Evolutionary conservation across 2,113 vertebrate species (phyloP).

Genomic region (Lontra canadensis): DNA sequence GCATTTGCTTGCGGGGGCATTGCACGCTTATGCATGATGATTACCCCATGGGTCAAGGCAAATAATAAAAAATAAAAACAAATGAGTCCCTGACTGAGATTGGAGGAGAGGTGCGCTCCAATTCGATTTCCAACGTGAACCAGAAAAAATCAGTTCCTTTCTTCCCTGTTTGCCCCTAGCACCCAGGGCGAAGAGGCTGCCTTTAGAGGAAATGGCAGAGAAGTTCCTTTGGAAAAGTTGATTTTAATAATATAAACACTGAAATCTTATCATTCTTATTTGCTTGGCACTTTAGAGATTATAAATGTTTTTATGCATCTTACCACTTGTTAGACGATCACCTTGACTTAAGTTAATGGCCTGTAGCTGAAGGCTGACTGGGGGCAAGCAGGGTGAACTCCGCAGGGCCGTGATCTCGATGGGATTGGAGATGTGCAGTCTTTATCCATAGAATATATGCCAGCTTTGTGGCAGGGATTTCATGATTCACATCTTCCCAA

Average conservation of each 20-base stretch:
- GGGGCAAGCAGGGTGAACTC: background rate
- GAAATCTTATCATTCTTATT: conserved; percentile 35
- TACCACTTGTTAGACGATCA: background rate
- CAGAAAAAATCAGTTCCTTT: background rate
- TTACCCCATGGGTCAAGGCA: conserved; percentile 18
- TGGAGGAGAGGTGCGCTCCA: background rate
- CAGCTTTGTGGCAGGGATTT: conserved; percentile 5
- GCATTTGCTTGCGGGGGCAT: background rate
- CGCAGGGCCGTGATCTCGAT: background rate
- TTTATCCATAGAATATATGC: background rate
- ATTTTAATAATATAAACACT: conserved; percentile 40
- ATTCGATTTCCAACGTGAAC: background rate
- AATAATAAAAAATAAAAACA: conserved; percentile 14
- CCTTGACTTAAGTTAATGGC: background rate
- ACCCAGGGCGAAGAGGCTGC: background rate
- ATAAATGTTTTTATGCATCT: conserved; percentile 20
- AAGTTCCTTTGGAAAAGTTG: conserved; percentile 20
- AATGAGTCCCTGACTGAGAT: background rate
- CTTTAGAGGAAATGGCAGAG: conserved; percentile 25
- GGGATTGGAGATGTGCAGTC: background rate
- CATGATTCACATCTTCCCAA: background rate
- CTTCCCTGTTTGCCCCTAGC: background rate
- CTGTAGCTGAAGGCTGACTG: background rate
- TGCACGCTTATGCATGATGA: background rate
- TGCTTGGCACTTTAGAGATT: conserved; percentile 2